Base-by-base conservation (phyloP, 2,888 invertebrate species). In the Acrocyrtus sp. region DNA sequence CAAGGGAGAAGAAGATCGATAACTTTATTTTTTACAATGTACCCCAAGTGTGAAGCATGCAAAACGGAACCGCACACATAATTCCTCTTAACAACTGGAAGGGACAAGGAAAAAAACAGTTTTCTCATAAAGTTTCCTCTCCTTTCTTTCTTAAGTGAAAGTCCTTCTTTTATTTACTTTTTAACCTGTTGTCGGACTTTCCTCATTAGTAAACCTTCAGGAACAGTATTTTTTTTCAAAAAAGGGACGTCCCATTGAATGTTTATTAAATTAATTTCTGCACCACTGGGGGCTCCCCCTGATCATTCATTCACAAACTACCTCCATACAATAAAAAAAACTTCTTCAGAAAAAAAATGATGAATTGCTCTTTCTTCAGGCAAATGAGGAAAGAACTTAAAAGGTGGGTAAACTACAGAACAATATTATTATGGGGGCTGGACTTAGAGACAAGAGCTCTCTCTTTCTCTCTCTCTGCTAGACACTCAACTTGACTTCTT, bases 401-500 rank as follows among this genome's bases (percentile, higher is more conserved):
- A 34, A 34, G 12, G 6, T 21, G 21, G 17, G 47, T 47, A 47
- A n/a, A n/a, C n/a, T n/a, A n/a, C n/a, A n/a, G n/a, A 43, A 58
- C 54, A 67, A 67, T 67, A 67, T 39, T 56, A 29, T 21, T 21
- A 17, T 48, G 58, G 67, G 58, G 67, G 67, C 51, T 67, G 67
- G 67, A 67, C 67, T 67, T 58, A 67, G n/a, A 67, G 67, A 67
- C 57, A 67, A 67, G 50, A 67, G 58, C 51, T 67, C 63, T n/a
- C n/a, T n/a, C n/a, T n/a, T n/a, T n/a, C n/a, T n/a, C n/a, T n/a
- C n/a, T n/a, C n/a, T 54, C 67, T 67, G 67, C 67, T 67, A 58
- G 67, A 67, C 67, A 67, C n/a, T n/a, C n/a, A n/a, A n/a, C n/a
- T 67, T 67, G 67, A 67, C 67, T 67, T 67, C 67, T 67, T 67